Conservation (phyloP, 1,140 invertebrate species). For the Calycopis cecrops region DNA sequence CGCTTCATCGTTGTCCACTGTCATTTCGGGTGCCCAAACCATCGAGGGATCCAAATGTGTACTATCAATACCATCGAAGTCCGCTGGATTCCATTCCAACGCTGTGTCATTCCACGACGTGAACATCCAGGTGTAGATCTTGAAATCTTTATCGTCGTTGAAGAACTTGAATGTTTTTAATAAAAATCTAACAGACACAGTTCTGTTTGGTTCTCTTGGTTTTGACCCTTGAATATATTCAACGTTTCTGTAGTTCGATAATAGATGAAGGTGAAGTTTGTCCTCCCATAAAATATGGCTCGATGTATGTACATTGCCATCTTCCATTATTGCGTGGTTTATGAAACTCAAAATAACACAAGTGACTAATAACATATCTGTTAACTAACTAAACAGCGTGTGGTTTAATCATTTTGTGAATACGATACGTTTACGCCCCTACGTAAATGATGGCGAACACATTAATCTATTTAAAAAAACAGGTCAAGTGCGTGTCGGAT, state of each 20-base stretch:
- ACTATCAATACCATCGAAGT: conserved; percentile 25
- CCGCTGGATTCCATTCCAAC: conserved; percentile 28
- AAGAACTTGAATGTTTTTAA: conserved; percentile 31
- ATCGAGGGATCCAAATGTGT: neutral
- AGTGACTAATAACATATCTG: neutral
- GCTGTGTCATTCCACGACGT: conserved; percentile 26
- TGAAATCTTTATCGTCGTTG: conserved; percentile 24
- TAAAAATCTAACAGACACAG: conserved; percentile 12
- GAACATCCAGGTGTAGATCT: conserved; percentile 22
- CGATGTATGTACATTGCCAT: neutral
- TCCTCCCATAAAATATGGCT: neutral
- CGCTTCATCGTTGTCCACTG: conserved; percentile 9
- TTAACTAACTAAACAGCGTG: too few relatives aligned
- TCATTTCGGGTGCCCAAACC: conserved; percentile 30
- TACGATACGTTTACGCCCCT: too few relatives aligned
- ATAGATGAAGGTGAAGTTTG: neutral
- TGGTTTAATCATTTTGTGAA: too few relatives aligned
- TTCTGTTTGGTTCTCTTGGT: conserved; percentile 21
- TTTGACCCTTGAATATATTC: conserved; percentile 7
- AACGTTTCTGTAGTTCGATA: neutral
- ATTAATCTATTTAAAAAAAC: too few relatives aligned
- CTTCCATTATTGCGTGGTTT: neutral
- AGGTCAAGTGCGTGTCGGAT: too few relatives aligned
- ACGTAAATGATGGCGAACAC: too few relatives aligned
- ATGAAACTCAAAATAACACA: neutral